These are phyloP conservation scores for Sipha maydis DNA, from an alignment of 2,888 invertebrate species.

Conservation along the genomic window DNA sequence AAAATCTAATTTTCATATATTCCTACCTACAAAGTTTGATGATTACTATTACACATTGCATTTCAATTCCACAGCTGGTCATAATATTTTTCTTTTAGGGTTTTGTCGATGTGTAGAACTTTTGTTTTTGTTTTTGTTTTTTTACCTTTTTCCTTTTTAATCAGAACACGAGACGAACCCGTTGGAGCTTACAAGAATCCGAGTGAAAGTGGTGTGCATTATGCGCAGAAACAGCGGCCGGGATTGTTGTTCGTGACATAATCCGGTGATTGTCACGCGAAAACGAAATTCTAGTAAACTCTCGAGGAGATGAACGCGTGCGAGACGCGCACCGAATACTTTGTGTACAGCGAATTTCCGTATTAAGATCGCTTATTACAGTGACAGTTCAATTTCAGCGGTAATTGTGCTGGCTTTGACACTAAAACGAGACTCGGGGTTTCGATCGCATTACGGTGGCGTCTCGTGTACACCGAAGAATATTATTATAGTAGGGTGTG, in stretches of 20 bases:
- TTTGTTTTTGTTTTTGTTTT: too few species aligned
- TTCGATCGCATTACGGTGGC: neutral
- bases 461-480: neutral
- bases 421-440: neutral
- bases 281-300: neutral
- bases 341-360: neutral
- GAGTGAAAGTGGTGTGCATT: neutral
- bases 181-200: neutral
- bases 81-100: too few species aligned
- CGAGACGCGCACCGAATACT: neutral
- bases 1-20: too few species aligned
- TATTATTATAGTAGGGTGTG: neutral
- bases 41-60: too few species aligned
- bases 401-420: conserved; percentile 9
- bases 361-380: neutral
- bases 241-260: conserved; percentile 27
- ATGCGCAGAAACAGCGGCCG: neutral
- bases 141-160: too few species aligned
- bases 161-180: neutral
- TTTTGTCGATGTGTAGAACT: too few species aligned
- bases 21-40: too few species aligned
- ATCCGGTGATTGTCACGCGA: neutral
- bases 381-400: conserved; percentile 30
- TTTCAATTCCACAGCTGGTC: too few species aligned
- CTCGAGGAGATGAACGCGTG: neutral